phyloP scores from a whole-genome alignment of 2,888 invertebrate species.

The Ditula angustiorana region DNA sequence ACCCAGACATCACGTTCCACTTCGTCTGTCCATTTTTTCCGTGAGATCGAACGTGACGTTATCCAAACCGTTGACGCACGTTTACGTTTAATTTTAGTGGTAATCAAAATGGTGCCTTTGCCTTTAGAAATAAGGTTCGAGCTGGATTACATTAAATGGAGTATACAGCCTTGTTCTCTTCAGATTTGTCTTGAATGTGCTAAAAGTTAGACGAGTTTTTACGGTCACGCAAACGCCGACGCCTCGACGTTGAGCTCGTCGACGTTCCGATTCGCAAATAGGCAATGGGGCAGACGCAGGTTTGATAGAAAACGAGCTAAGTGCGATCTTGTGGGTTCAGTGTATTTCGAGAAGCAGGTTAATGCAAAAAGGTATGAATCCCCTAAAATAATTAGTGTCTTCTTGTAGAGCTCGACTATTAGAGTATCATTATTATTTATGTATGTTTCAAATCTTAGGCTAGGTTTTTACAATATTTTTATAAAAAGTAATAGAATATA shows the following conservation, averaged over 20 bases:
- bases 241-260: no score
- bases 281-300: no score
- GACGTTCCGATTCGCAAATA: no score
- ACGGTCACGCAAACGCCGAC: constrained; percentile 5
- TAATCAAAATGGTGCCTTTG: not conserved
- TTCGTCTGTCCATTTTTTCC: constrained; percentile 8
- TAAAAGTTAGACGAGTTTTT: constrained; percentile 5
- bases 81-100: not conserved
- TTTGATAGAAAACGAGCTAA: constrained; percentile 9
- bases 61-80: not conserved
- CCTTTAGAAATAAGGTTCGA: not conserved
- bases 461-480: no score
- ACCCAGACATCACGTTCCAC: not conserved
- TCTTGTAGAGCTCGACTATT: no score
- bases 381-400: no score
- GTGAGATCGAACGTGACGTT: constrained; percentile 1
- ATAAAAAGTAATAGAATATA: no score
- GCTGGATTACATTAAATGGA: not conserved
- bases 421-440: no score
- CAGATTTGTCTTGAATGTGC: not conserved
- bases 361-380: no score
- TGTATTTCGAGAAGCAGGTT: not conserved
- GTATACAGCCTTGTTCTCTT: not conserved
- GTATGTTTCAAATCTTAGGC: no score
- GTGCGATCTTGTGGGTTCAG: not conserved